Evolutionary conservation across 2,888 invertebrate species (phyloP).

Genomic region (Cephus pygmeus): DNA sequence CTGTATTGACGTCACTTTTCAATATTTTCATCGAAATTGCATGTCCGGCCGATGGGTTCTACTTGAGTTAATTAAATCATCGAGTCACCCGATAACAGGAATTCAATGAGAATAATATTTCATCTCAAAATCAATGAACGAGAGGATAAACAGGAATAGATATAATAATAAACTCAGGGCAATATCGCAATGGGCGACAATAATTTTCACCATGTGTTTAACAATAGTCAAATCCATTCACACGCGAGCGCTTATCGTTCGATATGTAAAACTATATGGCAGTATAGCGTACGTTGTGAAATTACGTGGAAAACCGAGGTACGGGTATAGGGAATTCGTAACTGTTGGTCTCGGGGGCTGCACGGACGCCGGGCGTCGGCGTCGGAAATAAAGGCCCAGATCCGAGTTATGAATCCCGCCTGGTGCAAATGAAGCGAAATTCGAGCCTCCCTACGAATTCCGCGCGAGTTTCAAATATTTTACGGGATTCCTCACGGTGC

Average conservation of each 20-base stretch:
- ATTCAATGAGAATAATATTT: neutral
- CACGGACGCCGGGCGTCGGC: slow-evolving; percentile 19
- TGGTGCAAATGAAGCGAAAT: slow-evolving; percentile 35
- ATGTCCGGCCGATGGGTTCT: neutral
- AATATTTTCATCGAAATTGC: too few relatives aligned
- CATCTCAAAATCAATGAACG: neutral
- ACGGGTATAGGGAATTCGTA: slow-evolving; percentile 11
- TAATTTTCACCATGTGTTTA: neutral
- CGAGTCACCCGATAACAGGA: neutral
- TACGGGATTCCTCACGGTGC: slow-evolving; percentile 17
- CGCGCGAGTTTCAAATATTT: slow-evolving; percentile 22
- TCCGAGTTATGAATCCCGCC: slow-evolving; percentile 33
- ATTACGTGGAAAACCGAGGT: slow-evolving; percentile 9
- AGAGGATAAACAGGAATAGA: neutral
- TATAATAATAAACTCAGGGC: neutral
- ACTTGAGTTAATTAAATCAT: neutral
- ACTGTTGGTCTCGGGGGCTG: slow-evolving; percentile 9
- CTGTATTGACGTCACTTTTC: neutral
- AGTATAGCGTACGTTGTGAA: slow-evolving; percentile 9
- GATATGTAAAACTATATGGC: neutral
- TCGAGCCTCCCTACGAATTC: slow-evolving; percentile 19
- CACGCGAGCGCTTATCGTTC: neutral
- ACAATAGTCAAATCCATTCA: neutral
- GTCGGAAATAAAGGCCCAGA: neutral
- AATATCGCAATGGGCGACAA: neutral